Conservation (phyloP, 2,797 vertebrate species). For the Etheostoma nigrum region DNA sequence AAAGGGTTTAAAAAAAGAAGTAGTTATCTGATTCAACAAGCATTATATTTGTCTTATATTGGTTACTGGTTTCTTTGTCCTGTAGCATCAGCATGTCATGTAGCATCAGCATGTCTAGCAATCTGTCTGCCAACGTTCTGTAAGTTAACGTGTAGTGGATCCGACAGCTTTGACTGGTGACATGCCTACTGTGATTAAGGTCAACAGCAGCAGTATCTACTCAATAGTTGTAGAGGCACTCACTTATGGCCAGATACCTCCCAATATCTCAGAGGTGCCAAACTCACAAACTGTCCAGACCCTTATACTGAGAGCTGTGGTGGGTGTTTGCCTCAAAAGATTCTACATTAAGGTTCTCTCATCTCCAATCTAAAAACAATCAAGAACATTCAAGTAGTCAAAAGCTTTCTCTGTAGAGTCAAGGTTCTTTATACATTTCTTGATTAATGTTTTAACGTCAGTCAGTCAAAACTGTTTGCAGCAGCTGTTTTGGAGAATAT, state of each 20-base stretch:
- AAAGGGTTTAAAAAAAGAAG: not conserved
- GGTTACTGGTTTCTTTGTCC: not conserved
- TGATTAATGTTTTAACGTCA: not conserved
- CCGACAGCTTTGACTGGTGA: conserved; percentile 49
- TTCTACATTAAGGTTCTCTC: not conserved
- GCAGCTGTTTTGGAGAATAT: not conserved
- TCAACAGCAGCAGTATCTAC: conserved; percentile 38
- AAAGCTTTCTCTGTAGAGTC: not conserved
- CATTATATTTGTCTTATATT: not conserved
- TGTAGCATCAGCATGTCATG: not conserved
- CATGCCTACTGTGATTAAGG: conserved; percentile 64
- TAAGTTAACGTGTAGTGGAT: conserved; percentile 38
- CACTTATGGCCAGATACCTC: conserved; percentile 38
- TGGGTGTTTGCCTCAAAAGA: not conserved
- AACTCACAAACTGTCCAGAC: conserved; percentile 14
- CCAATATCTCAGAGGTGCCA: conserved; percentile 25
- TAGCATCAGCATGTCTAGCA: not conserved
- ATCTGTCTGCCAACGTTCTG: conserved; percentile 20
- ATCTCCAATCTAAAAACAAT: not conserved
- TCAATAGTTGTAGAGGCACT: conserved; percentile 40
- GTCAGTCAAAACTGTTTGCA: not conserved
- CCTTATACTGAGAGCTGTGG: not conserved
- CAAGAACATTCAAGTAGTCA: not conserved
- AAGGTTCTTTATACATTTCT: not conserved
- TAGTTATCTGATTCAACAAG: conserved; percentile 4